Base-by-base conservation (phyloP, 1,140 invertebrate species). In the Drosophila pseudoobscura region DNA sequence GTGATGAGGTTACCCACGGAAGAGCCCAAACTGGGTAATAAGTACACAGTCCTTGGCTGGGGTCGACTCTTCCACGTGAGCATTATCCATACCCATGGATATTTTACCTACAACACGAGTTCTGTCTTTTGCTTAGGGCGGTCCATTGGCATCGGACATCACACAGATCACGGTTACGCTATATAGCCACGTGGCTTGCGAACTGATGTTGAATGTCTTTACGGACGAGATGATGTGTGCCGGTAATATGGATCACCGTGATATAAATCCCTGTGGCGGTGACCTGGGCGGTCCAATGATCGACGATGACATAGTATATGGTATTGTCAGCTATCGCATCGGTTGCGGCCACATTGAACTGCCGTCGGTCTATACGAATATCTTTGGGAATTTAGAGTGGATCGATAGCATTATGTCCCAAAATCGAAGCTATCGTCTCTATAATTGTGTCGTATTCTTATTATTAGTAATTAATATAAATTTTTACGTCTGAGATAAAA, bases 351-450 rank as follows among this genome's bases (percentile, higher is more conserved):
- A 35, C 17, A 9, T 0, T 0, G 0, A 8, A 0, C 0, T 56
- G 13, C 79, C 79, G 1, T 62, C 79, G 0, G 58, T 83, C 3
- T 83, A 75, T 20, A 68, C 75, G 13, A 51, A 83, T 61, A 71
- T 83, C 0, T 68, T 13, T 11, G 7, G 39, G 2, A 66, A 70
- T 24, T 3, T 52, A 6, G 2, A 22, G 2, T 83, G 70, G 70
- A 75, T 83, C 15, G 55, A 63, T 2, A 15, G 13, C 0, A 9
- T 65, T 11, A 35, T 64, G 17, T 2, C n/a, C 0, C 11, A 5
- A 3, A 52, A 57, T 29, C 17, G 3, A 1, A 9, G 52, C 13
- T 5, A 13, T 39, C 35, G 35, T 39, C 2, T 13, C 11, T 13
- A 3, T 4, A 13, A 39, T 39, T 13, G 4, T 13, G 11, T 39